Percentiles rank a stretch among this genome's conserved stretches.
Evolutionary conservation across 2,113 vertebrate species (phyloP).

Genomic region (Mesitornis unicolor): DNA sequence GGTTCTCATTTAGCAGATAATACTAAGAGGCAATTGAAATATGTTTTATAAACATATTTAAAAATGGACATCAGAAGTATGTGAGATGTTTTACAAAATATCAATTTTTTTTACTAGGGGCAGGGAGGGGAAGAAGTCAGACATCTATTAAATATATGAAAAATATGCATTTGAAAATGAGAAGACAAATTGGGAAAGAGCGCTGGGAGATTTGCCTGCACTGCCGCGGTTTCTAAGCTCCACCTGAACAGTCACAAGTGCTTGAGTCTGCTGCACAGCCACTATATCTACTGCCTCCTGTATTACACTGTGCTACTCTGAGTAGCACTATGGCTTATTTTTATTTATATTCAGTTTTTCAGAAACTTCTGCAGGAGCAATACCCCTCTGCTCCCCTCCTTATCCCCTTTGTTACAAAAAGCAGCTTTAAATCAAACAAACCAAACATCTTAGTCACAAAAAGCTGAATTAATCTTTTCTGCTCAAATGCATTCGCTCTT

Average conservation of each 20-base stretch:
- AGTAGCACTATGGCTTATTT: neutral
- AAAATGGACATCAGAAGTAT: neutral
- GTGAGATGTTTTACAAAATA: neutral
- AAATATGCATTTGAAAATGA: neutral
- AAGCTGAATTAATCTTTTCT: neutral
- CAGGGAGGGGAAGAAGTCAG: neutral
- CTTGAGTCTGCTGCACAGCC: neutral
- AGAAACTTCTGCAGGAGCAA: neutral
- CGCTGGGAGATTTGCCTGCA: fast-evolving
- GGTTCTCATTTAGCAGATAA: neutral
- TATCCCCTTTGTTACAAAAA: neutral
- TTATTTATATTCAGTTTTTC: neutral
- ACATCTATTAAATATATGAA: neutral
- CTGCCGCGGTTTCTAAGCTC: neutral
- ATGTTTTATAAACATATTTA: neutral
- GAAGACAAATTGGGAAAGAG: neutral
- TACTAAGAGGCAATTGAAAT: neutral
- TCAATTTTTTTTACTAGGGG: fast-evolving
- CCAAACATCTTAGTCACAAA: neutral
- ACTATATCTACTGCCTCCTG: neutral
- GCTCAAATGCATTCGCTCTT: neutral
- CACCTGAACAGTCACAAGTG: neutral
- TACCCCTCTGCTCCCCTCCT: neutral
- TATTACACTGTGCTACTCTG: neutral
- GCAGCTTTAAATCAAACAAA: neutral